A percentile compares a stretch with the other conserved stretches of the same genome.
Evolutionary conservation across 2,888 invertebrate genomes (phyloP).

Genomic region (Ferrisia virgata): DNA sequence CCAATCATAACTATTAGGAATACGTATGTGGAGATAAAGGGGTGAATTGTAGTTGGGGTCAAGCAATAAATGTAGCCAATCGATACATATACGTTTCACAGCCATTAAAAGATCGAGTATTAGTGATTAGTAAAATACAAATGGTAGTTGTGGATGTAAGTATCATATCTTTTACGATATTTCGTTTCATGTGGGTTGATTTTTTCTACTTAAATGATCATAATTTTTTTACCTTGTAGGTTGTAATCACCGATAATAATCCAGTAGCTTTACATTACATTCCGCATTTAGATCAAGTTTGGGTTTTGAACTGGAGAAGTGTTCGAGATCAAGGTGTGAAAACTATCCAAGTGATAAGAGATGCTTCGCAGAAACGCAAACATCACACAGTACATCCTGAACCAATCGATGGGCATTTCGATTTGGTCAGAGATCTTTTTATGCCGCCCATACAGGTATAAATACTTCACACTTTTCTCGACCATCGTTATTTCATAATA

Average conservation of each 20-base stretch:
- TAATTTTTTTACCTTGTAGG: conserved; percentile 53
- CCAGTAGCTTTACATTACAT: conserved; percentile 70
- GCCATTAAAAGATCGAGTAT: conserved; percentile 66
- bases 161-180: conserved; percentile 45
- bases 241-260: conserved; percentile 68
- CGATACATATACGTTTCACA: conserved; percentile 71
- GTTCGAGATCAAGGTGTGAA: conserved; percentile 61
- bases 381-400: conserved; percentile 71
- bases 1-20: conserved; percentile 55
- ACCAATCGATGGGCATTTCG: conserved; percentile 72
- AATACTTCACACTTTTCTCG: background rate
- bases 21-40: conserved; percentile 70
- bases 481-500: too few species aligned
- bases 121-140: conserved; percentile 69
- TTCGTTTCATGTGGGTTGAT: background rate
- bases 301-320: conserved; percentile 69
- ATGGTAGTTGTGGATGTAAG: conserved; percentile 68
- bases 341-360: conserved; percentile 69
- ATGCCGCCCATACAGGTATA: conserved; percentile 61
- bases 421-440: conserved; percentile 65
- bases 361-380: conserved; percentile 68
- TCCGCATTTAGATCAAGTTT: conserved; percentile 69
- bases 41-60: conserved; percentile 68
- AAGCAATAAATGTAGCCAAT: conserved; percentile 68
- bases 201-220: background rate